Conservation (phyloP, 2,113 vertebrate genomes). For the Dicrurus megarhynchus region DNA sequence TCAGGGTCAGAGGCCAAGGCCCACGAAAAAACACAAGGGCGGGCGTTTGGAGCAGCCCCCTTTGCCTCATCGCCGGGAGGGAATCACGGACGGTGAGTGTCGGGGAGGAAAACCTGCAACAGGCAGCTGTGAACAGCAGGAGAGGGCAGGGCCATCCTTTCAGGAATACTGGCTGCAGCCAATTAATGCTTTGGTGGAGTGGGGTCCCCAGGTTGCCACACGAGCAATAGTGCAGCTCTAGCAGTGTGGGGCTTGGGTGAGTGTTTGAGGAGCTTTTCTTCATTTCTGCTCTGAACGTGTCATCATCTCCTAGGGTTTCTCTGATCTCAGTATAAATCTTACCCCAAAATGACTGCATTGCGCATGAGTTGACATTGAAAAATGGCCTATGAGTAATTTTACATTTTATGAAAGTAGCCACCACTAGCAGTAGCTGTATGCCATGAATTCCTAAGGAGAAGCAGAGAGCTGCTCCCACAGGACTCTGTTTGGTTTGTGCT, state of each 20-base stretch:
- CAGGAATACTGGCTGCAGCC: neutral
- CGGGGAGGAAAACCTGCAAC: neutral
- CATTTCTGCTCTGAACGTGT: neutral
- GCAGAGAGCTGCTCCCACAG: neutral
- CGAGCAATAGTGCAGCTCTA: neutral
- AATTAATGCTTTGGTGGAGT: neutral
- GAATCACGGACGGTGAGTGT: conserved; percentile 88
- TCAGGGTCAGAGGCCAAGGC: conserved; percentile 88
- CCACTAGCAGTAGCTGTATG: neutral
- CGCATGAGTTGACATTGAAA: neutral
- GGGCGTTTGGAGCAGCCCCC: conserved; percentile 80
- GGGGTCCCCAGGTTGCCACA: rapidly evolving
- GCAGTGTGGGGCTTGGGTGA: neutral
- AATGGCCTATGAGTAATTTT: neutral
- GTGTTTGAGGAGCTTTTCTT: neutral
- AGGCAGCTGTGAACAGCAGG: neutral
- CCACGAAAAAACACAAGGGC: conserved; percentile 91
- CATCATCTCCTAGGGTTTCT: neutral
- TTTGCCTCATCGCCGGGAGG: conserved; percentile 88
- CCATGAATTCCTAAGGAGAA: neutral
- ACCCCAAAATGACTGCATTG: neutral
- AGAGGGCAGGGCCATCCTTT: neutral
- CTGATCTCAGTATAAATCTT: neutral
- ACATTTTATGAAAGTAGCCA: neutral
- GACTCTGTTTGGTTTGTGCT: neutral